Evolutionary conservation across 2,797 vertebrate genomes (phyloP).

Genomic region (Sebastiscus tertius): DNA sequence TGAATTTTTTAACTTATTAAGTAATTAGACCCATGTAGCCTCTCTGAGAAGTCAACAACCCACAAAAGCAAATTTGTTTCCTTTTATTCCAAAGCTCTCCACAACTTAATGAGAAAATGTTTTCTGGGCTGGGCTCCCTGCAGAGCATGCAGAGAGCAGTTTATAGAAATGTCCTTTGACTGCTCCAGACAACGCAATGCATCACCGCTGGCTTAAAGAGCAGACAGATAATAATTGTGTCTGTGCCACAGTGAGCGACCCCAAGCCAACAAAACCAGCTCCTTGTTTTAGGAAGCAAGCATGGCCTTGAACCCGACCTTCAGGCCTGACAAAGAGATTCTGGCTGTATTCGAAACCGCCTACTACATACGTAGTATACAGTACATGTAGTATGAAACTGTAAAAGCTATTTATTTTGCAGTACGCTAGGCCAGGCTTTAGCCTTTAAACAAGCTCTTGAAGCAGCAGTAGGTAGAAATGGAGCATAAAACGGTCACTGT

Average conservation of each 20-base stretch:
- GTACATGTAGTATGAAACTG: too few relatives aligned
- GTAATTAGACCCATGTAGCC: constrained; percentile 10
- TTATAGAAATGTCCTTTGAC: constrained; percentile 51
- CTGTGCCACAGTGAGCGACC: constrained; percentile 37
- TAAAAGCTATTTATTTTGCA: too few relatives aligned
- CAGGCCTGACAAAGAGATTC: neutral
- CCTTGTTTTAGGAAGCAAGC: constrained; percentile 32
- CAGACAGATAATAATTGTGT: constrained; percentile 49
- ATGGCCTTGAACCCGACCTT: constrained; percentile 23
- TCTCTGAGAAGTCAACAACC: neutral
- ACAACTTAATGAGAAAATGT: constrained; percentile 35
- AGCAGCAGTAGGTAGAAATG: too few relatives aligned
- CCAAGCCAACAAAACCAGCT: constrained; percentile 30
- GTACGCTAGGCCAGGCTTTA: too few relatives aligned
- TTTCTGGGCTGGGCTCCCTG: constrained; percentile 23
- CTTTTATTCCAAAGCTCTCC: constrained; percentile 30
- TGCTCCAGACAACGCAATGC: neutral
- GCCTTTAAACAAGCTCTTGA: too few relatives aligned
- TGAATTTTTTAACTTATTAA: neutral
- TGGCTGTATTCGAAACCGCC: neutral
- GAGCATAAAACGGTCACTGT: too few relatives aligned
- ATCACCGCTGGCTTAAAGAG: neutral
- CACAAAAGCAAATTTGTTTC: constrained; percentile 41
- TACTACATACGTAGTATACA: too few relatives aligned
- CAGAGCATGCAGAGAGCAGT: constrained; percentile 25